Percentiles rank a stretch among this genome's conserved stretches.
Conservation (phyloP, 2,113 vertebrate genomes). For the Cygnus atratus region DNA sequence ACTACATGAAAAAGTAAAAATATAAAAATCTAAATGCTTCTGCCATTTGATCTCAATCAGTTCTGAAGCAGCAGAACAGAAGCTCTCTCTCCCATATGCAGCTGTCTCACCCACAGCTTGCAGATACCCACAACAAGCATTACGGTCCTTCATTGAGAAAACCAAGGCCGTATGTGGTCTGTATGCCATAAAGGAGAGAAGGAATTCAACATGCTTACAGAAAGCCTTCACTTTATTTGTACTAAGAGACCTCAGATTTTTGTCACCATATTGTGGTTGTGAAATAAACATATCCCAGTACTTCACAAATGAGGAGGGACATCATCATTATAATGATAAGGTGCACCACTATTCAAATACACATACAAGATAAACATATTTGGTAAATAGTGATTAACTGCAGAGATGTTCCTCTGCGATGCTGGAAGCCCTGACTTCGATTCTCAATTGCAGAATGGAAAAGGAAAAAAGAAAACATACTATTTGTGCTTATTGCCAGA, state of each 20-base stretch:
- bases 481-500: background rate
- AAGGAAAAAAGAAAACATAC: background rate
- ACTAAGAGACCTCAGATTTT: background rate
- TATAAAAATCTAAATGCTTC: background rate
- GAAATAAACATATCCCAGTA: background rate
- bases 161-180: background rate
- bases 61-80: background rate
- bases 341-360: background rate
- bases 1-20: background rate
- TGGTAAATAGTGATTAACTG: background rate
- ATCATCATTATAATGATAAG: background rate
- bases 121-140: no score
- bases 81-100: background rate
- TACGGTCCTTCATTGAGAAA: background rate
- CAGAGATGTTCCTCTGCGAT: background rate
- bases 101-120: background rate
- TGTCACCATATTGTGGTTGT: background rate
- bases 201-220: background rate
- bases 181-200: background rate
- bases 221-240: background rate
- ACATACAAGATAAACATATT: background rate
- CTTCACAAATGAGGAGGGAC: background rate
- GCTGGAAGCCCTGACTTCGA: background rate
- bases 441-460: background rate
- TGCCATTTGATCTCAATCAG: background rate